A percentile compares a stretch with the other conserved stretches of the same genome.
phyloP scores from a whole-genome alignment of 1,140 invertebrate genomes.

The Cataglyphis hispanica region DNA sequence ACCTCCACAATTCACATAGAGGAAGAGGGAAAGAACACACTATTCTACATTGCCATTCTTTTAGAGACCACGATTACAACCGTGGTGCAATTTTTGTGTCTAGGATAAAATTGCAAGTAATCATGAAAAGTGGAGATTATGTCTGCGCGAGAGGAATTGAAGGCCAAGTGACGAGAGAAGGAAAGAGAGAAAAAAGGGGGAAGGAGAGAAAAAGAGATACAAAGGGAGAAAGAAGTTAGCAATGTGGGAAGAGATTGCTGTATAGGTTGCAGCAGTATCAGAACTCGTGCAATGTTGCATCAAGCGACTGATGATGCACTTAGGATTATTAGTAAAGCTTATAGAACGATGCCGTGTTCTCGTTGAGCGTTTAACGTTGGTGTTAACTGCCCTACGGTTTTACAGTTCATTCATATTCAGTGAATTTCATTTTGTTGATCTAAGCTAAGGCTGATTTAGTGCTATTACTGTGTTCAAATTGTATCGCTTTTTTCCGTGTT shows the following conservation, averaged over 20 bases:
- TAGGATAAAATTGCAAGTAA: constrained; percentile 79
- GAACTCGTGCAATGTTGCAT: constrained; percentile 73
- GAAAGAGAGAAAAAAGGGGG: constrained; percentile 39
- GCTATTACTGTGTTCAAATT: constrained; percentile 5
- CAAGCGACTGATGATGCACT: constrained; percentile 82
- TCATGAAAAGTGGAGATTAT: constrained; percentile 75
- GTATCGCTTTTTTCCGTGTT: background rate
- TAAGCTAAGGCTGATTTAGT: background rate
- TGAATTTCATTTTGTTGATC: constrained; percentile 9
- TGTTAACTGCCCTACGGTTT: too few relatives aligned
- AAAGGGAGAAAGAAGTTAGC: constrained; percentile 16
- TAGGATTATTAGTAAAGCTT: constrained; percentile 83
- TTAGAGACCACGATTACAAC: constrained; percentile 50
- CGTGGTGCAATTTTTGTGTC: constrained; percentile 65
- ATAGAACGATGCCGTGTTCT: constrained; percentile 65
- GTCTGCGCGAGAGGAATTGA: constrained; percentile 21
- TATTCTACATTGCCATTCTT: constrained; percentile 72
- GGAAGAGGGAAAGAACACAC: constrained; percentile 54
- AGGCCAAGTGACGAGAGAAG: constrained; percentile 54
- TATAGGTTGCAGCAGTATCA: constrained; percentile 72
- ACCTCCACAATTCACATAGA: constrained; percentile 19
- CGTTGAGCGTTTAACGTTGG: constrained; percentile 26
- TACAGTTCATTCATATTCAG: constrained; percentile 44
- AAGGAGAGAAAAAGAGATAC: constrained; percentile 30
- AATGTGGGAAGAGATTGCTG: constrained; percentile 41